These are phyloP conservation scores for Onychostruthus taczanowskii DNA, from an alignment of 2,113 vertebrate species.

Conservation along the genomic window DNA sequence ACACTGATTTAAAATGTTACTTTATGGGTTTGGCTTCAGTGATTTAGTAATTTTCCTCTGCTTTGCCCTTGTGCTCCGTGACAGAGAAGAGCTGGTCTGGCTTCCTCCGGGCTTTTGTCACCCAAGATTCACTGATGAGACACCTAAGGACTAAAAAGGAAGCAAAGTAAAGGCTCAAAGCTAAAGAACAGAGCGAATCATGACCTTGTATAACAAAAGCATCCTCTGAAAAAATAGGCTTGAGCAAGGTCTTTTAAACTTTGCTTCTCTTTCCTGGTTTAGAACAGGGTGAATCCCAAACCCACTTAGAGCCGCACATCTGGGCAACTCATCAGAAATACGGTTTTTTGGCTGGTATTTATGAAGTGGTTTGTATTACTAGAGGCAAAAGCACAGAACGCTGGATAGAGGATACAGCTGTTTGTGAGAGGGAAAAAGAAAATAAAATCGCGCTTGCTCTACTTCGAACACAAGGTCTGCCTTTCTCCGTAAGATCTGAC, in stretches of 20 bases:
- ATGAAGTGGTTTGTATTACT: neutral
- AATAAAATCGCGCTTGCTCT: accelerated
- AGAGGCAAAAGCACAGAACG: accelerated
- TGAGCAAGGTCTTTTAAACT: neutral
- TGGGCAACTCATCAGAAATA: neutral
- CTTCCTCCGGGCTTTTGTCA: neutral
- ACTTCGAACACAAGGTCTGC: neutral
- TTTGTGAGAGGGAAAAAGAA: accelerated
- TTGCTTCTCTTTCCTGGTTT: neutral
- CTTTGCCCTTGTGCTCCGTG: neutral
- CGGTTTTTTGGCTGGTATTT: neutral
- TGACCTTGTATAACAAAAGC: neutral
- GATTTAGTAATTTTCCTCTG: neutral
- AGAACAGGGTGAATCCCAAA: neutral
- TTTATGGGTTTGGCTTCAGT: neutral
- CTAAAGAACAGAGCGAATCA: neutral
- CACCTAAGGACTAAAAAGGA: neutral
- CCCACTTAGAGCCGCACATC: accelerated
- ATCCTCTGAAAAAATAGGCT: neutral
- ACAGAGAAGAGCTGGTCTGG: neutral
- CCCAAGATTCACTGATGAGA: neutral
- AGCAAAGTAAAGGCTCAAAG: neutral
- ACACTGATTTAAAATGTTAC: neutral
- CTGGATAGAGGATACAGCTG: accelerated
- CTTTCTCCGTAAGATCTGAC: no score